Evolutionary conservation across 2,113 vertebrate genomes (phyloP), one percentile per base, ranked within the genome.

Genomic region (Gymnorhina tibicen): DNA sequence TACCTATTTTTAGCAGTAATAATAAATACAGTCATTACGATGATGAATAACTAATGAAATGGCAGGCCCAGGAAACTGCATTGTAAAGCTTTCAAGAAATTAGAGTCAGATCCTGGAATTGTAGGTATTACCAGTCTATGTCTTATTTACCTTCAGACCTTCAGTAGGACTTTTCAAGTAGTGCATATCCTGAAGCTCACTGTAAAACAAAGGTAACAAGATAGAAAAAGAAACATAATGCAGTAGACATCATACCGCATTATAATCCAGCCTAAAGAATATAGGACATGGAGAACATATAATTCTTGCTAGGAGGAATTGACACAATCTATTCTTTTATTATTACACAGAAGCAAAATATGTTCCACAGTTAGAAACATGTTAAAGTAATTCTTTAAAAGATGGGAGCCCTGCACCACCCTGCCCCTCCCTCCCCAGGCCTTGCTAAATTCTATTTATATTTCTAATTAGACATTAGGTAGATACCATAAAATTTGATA

Each of bases 21-120:
- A 96, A 96, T 95, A 96, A 96, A 97, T 95, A 96, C 78, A 85
- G 85, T 95, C 94, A 94, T 97, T 94, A 96, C 93, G 75, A 96
- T 96, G 93, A 96, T 96, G 91, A 97, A 96, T 95, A 96, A 91
- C 94, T 95, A 96, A 97, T 90, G 91, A 96, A 97, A 96, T 94
- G 67, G 75, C 59, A 96, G 82, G 59, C 94, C 55, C 82, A 91
- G 95, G 91, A 96, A 96, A 91, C 87, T 91, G 78, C 63, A 63
- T 10, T 77, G 74, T 84, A 94, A 96, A 89, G 91, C 82, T 97
- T 94, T 95, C 94, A 88, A 97, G 87, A 95, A 95, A 96, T 91
- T 93, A 84, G 47, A 69, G 62, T 87, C 91, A 95, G 78, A 89
- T 95, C 52, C 93, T 95, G 94, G 87, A 96, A 94, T 0, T 76